Evolutionary conservation across 2,113 vertebrate genomes (phyloP).

Genomic region (Ceuthmochares aereus): DNA sequence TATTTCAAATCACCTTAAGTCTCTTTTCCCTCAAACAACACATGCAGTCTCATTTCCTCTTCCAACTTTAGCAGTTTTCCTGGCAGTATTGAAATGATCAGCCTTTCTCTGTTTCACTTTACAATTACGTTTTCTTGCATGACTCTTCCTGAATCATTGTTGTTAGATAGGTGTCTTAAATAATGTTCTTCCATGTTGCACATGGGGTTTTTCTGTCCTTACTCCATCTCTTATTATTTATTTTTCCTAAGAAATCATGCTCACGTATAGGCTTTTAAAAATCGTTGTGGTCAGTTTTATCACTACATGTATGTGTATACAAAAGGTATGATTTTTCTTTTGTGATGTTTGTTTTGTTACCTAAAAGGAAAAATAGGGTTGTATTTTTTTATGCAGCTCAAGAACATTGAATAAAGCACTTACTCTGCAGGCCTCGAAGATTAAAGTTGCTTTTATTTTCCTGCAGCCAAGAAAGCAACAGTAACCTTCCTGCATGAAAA

Average conservation of each 20-base stretch:
- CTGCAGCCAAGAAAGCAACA: conserved; percentile 91
- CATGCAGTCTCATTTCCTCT: background rate
- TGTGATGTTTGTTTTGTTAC: background rate
- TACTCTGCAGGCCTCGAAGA: background rate
- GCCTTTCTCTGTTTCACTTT: background rate
- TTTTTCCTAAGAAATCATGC: background rate
- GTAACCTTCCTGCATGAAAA: conserved; percentile 95
- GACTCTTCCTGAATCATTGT: background rate
- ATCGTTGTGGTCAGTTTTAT: background rate
- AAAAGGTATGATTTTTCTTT: background rate
- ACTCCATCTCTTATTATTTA: background rate
- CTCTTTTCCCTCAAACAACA: background rate
- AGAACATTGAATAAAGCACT: background rate
- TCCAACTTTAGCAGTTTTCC: background rate
- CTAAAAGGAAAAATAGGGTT: background rate
- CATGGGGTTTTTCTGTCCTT: background rate
- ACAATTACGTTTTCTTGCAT: background rate
- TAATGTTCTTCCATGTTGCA: background rate
- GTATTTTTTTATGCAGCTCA: background rate
- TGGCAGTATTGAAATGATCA: background rate
- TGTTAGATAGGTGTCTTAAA: background rate
- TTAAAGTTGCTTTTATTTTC: conserved; percentile 22
- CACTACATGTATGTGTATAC: accelerated
- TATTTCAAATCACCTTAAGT: background rate
- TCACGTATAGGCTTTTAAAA: background rate